Percentiles rank a stretch among this genome's conserved stretches.
Conservation (phyloP, 2,113 vertebrate genomes). For the Numida meleagris region DNA sequence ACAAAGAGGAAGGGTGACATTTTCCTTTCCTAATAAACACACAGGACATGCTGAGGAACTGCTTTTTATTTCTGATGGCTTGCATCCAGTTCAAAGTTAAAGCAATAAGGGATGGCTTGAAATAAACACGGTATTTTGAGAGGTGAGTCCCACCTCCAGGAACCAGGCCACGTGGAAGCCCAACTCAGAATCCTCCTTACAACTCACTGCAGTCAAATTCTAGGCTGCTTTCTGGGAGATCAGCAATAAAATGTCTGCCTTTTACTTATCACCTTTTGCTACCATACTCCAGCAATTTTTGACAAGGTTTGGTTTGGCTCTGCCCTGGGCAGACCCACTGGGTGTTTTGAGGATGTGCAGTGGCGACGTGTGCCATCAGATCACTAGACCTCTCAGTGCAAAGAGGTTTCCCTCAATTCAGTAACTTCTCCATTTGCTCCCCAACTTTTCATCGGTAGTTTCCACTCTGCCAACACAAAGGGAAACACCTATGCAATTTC, state of each 20-base stretch:
- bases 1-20: slow-evolving; percentile 27
- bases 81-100: not conserved
- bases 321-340: not conserved
- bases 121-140: not conserved
- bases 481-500: not conserved
- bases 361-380: fast-evolving
- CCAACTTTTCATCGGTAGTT: not conserved
- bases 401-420: not conserved
- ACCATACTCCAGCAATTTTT: fast-evolving
- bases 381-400: not conserved
- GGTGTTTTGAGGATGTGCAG: not conserved
- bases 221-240: not conserved
- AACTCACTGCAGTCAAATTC: not conserved
- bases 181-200: not conserved
- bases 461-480: not conserved
- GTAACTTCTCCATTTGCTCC: not conserved
- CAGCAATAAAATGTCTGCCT: not conserved
- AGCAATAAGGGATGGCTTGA: not conserved
- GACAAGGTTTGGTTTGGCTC: not conserved
- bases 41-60: not conserved
- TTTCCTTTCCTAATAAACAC: slow-evolving; percentile 16
- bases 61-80: not conserved
- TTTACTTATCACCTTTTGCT: not conserved
- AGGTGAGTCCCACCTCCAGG: not conserved
- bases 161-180: not conserved